Conservation (phyloP, 30 jellyfish, hydroid and myxozoan species). For the Aurelia aurita complex sp. Pacific region DNA sequence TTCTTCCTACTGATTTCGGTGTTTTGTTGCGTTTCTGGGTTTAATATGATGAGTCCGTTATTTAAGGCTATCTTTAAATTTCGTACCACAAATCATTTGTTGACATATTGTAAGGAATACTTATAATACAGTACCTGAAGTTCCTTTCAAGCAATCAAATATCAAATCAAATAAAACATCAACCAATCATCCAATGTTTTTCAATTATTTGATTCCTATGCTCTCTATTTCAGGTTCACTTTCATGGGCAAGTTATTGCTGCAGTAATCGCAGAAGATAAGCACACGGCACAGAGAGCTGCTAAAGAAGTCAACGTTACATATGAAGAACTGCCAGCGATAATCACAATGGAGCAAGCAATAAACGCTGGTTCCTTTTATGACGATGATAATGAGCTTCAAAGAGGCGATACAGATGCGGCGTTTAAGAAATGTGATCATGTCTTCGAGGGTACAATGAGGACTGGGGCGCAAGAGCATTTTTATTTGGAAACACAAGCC, state of each 20-base stretch:
- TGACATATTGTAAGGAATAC: no score
- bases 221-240: neutral
- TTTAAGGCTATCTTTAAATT: no score
- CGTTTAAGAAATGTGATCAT: slow-evolving; percentile 36
- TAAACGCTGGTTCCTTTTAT: slow-evolving; percentile 1
- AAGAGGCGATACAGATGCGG: slow-evolving; percentile 11
- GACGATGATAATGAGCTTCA: neutral
- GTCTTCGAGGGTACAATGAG: slow-evolving; percentile 16
- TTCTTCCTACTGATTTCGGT: no score
- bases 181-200: no score
- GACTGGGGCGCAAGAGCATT: slow-evolving; percentile 54
- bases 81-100: no score
- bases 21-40: no score
- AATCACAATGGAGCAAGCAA: slow-evolving; percentile 39
- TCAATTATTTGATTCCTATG: no score
- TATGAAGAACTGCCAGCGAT: slow-evolving; percentile 47
- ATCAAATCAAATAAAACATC: no score
- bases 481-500: slow-evolving; percentile 35
- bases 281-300: slow-evolving; percentile 32
- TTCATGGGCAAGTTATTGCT: slow-evolving; percentile 28
- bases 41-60: no score
- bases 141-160: no score
- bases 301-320: slow-evolving; percentile 20
- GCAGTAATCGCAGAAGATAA: slow-evolving; percentile 25
- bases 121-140: no score